A percentile compares a stretch with the other conserved stretches of the same genome.
Conservation (phyloP, 2,113 vertebrate species). For the human region DNA sequence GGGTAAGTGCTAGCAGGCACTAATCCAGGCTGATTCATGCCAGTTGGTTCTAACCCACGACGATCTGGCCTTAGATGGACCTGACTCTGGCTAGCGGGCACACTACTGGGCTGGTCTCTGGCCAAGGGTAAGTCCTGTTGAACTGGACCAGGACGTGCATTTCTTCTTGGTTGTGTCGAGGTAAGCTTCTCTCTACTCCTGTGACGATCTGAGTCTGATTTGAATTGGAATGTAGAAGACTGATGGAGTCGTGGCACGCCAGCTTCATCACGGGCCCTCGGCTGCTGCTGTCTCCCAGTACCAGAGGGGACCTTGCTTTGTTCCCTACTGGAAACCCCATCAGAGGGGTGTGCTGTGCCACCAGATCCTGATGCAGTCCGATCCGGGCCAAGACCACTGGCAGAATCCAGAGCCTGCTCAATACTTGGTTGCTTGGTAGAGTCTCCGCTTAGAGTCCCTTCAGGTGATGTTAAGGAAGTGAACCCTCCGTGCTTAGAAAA, state of each 20-base stretch:
- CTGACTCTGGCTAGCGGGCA: background rate
- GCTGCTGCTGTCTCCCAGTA: background rate
- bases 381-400: background rate
- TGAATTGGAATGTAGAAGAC: background rate
- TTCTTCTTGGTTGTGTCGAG: background rate
- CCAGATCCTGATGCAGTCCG: background rate
- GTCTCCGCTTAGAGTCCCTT: fast-evolving
- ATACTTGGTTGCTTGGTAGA: fast-evolving
- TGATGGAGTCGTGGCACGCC: background rate
- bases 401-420: background rate
- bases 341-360: fast-evolving
- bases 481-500: background rate
- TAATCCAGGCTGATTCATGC: background rate
- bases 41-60: fast-evolving
- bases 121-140: background rate
- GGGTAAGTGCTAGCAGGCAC: background rate
- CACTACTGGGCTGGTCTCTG: background rate
- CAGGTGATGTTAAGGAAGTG: fast-evolving
- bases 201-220: background rate
- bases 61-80: background rate
- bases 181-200: background rate
- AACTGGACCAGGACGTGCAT: fast-evolving
- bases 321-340: background rate
- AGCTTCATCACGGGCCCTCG: background rate
- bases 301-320: fast-evolving